phyloP scores from a whole-genome alignment of 2,888 invertebrate species.

The Andrena minutula region DNA sequence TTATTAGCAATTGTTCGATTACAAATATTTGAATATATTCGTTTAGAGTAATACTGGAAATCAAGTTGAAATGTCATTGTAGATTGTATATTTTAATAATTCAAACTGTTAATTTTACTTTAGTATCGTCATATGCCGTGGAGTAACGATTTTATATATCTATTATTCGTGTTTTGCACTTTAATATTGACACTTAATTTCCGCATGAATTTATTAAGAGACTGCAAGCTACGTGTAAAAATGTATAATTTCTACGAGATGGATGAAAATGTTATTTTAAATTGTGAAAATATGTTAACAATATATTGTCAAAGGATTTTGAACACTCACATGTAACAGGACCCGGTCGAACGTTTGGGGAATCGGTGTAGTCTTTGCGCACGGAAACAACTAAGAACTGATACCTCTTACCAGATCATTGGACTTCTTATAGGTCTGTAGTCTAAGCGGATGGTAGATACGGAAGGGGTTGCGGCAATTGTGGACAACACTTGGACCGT shows the following conservation, averaged over 20 bases:
- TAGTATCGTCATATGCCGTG: background rate
- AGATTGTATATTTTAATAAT: background rate
- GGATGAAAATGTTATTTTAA: background rate
- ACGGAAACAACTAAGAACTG: slow-evolving; percentile 81
- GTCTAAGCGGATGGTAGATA: slow-evolving; percentile 75
- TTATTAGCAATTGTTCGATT: background rate
- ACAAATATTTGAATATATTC: background rate
- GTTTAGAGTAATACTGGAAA: background rate
- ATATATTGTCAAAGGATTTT: slow-evolving; percentile 7
- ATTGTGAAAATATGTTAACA: background rate
- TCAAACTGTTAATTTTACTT: background rate
- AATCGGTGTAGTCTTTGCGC: slow-evolving; percentile 79
- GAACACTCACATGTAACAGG: slow-evolving; percentile 24
- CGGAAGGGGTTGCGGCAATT: slow-evolving; percentile 78
- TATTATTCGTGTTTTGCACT: no score
- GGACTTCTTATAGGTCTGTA: slow-evolving; percentile 82
- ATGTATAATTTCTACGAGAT: no score
- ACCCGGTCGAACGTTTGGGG: slow-evolving; percentile 39
- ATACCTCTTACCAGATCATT: slow-evolving; percentile 79
- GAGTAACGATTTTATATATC: no score
- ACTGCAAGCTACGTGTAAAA: no score
- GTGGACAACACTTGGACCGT: slow-evolving; percentile 35
- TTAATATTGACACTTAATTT: no score
- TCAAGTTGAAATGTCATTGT: background rate
- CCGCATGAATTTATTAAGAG: no score